Evolutionary conservation across 1,140 invertebrate species (phyloP).

Genomic region (Heliconius melpomene): DNA sequence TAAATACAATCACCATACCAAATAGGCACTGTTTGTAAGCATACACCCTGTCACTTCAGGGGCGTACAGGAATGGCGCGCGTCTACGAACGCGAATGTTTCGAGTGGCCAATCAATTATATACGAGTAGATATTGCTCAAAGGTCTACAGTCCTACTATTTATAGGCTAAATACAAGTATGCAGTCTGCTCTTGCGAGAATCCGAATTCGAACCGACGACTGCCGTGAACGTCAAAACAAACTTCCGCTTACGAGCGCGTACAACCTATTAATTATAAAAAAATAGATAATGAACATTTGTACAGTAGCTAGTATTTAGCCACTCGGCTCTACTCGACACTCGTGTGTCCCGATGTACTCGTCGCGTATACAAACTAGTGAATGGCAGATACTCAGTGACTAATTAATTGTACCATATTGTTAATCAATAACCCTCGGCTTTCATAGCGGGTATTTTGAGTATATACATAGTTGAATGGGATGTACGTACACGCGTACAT

Average conservation of each 20-base stretch:
- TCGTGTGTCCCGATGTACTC: background rate
- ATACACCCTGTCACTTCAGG: background rate
- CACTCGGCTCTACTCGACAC: background rate
- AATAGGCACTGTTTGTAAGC: no score
- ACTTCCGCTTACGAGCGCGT: no score
- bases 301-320: background rate
- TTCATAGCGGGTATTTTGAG: background rate
- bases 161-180: no score
- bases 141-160: background rate
- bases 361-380: background rate
- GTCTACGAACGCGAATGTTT: background rate
- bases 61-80: background rate
- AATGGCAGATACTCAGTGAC: constrained; percentile 6
- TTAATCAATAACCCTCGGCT: constrained; percentile 7
- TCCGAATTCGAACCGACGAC: no score
- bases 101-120: background rate
- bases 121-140: constrained; percentile 9
- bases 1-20: no score
- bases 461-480: background rate
- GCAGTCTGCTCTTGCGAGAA: no score
- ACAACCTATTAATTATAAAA: no score
- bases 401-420: constrained; percentile 13
- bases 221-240: no score
- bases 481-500: background rate
- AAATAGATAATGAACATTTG: background rate